Conservation (phyloP, 2,888 invertebrate genomes). For the Chrysodeixis includens region DNA sequence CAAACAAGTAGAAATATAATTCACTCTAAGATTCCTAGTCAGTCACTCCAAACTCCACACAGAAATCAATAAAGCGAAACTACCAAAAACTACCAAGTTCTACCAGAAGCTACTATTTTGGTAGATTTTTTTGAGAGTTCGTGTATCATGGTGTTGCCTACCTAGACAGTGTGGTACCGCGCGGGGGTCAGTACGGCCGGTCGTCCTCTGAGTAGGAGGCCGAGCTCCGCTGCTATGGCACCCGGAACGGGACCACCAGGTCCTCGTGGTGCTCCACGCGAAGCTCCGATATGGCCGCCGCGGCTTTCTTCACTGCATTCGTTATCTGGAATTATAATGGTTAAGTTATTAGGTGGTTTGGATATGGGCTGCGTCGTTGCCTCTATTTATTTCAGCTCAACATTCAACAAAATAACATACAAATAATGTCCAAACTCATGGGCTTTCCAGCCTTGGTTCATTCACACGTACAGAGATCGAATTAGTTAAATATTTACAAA, state of each 20-base stretch:
- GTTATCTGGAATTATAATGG: conserved; percentile 90
- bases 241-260: conserved; percentile 96
- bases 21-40: background rate
- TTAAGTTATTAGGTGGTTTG: background rate
- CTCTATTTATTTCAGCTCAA: no score
- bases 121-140: background rate
- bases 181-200: conserved; percentile 53
- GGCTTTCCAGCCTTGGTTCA: no score
- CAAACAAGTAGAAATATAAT: background rate
- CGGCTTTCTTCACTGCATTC: conserved; percentile 91
- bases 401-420: no score
- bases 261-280: conserved; percentile 96
- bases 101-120: background rate
- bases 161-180: background rate
- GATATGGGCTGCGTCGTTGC: no score
- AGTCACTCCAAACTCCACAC: conserved; percentile 1
- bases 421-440: no score
- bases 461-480: no score
- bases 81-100: background rate
- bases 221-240: conserved; percentile 88
- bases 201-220: conserved; percentile 56
- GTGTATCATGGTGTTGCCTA: background rate
- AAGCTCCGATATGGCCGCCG: conserved; percentile 93
- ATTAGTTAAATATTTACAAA: no score
- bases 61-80: background rate